A percentile compares a stretch with the other conserved stretches of the same genome.
phyloP scores from a whole-genome alignment of 2,797 vertebrate genomes.

The Enteromius radiatus region DNA sequence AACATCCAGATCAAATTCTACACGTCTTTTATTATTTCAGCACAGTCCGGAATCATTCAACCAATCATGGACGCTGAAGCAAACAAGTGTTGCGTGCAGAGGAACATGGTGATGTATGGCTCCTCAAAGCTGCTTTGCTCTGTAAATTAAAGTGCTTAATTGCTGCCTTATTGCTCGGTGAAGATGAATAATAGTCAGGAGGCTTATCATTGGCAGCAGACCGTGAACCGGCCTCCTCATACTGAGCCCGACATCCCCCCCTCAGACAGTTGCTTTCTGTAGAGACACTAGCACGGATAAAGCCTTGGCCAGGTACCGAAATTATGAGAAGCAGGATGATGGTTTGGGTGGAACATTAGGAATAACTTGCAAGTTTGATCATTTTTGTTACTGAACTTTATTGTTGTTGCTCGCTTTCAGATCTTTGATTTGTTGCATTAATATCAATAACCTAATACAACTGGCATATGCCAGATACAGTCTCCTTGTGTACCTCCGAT shows the following conservation, averaged over 20 bases:
- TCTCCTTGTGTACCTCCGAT: constrained; percentile 17
- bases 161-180: constrained; percentile 53
- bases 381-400: constrained; percentile 1
- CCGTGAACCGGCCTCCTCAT: constrained; percentile 45
- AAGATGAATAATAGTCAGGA: constrained; percentile 60
- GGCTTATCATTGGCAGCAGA: constrained; percentile 56
- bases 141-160: constrained; percentile 62
- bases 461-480: constrained; percentile 8
- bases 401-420: background rate
- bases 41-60: constrained; percentile 33
- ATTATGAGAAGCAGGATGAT: background rate
- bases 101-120: constrained; percentile 54
- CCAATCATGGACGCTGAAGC: constrained; percentile 28
- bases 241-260: constrained; percentile 38
- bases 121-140: constrained; percentile 55
- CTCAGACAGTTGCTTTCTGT: constrained; percentile 32
- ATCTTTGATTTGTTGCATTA: background rate
- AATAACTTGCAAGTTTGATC: background rate
- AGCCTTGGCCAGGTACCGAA: background rate
- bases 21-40: constrained; percentile 44
- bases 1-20: constrained; percentile 16
- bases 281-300: constrained; percentile 25
- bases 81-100: constrained; percentile 54
- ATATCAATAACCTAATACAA: background rate
- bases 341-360: background rate